These are phyloP conservation scores for Chrysolina americana DNA, from an alignment of 2,888 invertebrate genomes.

Conservation along the genomic window DNA sequence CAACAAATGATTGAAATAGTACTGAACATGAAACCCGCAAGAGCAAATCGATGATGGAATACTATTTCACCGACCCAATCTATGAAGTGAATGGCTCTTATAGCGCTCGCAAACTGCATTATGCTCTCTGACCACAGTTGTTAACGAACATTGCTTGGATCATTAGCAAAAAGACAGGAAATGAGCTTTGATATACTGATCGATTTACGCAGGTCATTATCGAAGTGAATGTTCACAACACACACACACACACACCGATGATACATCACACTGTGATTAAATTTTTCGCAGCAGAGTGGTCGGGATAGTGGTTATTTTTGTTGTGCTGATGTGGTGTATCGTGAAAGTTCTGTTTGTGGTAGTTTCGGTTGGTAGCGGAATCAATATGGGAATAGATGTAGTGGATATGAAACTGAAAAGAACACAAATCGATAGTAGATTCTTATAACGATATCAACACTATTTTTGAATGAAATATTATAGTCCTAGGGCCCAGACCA, in stretches of 20 bases:
- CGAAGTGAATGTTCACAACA: background rate
- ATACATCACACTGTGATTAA: background rate
- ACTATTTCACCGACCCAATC: background rate
- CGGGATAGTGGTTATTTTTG: background rate
- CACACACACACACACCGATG: too few relatives aligned
- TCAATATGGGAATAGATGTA: too few relatives aligned
- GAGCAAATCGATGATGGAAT: background rate
- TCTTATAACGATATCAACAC: too few relatives aligned
- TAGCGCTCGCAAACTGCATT: background rate
- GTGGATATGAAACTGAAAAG: too few relatives aligned
- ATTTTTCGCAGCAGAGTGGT: background rate
- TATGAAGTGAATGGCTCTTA: background rate
- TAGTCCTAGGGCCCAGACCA: too few relatives aligned
- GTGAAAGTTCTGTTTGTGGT: background rate
- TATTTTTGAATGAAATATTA: too few relatives aligned
- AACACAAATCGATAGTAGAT: too few relatives aligned
- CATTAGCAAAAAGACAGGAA: background rate
- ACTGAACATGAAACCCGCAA: background rate
- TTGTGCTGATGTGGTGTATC: background rate
- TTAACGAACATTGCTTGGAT: too few relatives aligned
- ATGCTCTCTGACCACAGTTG: background rate
- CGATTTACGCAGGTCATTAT: background rate
- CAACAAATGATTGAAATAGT: too few relatives aligned
- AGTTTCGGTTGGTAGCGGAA: background rate
- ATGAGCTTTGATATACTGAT: background rate